phyloP scores from a whole-genome alignment of 2,113 vertebrate genomes.

The Tinamus guttatus region DNA sequence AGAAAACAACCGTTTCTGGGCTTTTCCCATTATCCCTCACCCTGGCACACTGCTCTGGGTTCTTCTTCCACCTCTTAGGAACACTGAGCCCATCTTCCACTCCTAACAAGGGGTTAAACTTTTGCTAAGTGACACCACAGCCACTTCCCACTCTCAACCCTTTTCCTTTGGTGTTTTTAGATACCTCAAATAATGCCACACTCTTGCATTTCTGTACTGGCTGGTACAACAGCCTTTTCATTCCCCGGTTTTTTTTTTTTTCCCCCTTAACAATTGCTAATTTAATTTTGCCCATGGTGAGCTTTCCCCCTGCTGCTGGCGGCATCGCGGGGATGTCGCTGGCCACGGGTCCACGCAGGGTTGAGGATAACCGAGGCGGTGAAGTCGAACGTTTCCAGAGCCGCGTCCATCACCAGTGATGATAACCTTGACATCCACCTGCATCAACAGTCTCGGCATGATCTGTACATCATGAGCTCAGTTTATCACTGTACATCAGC shows the following conservation, averaged over 20 bases:
- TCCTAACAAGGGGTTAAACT: background rate
- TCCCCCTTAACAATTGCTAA: background rate
- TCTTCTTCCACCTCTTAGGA: background rate
- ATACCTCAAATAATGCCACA: background rate
- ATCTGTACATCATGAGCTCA: background rate
- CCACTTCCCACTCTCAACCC: fast-evolving
- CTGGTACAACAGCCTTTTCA: background rate
- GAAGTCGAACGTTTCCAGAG: background rate
- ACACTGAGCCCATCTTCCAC: background rate
- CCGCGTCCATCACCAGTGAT: fast-evolving
- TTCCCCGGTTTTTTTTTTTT: background rate
- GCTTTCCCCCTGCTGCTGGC: background rate
- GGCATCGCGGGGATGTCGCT: background rate
- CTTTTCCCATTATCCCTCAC: background rate
- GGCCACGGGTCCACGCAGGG: background rate
- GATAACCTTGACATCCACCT: background rate
- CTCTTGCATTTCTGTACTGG: background rate
- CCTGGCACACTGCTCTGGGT: background rate
- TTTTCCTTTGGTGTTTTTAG: background rate
- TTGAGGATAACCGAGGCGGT: fast-evolving
- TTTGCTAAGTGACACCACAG: background rate
- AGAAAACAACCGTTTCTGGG: background rate
- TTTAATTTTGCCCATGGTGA: background rate
- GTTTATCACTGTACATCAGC: background rate
- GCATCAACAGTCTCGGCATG: fast-evolving